These are phyloP conservation scores for Xerus inauris DNA, from an alignment of 2,113 vertebrate species.

Conservation along the genomic window DNA sequence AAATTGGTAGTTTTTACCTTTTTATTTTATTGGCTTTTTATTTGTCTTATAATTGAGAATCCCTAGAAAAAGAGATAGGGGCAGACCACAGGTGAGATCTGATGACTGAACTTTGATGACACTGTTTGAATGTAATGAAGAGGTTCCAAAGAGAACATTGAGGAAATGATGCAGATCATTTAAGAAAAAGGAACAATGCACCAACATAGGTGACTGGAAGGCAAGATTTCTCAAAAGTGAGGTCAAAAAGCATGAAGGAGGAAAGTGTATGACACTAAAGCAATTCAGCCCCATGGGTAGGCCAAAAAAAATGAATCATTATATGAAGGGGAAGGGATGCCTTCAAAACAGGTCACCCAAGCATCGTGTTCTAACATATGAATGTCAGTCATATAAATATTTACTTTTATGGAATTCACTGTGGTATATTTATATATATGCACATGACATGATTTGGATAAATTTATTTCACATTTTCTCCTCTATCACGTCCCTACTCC, in stretches of 20 bases:
- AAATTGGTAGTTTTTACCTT: background rate
- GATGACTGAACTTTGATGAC: background rate
- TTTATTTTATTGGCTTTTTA: background rate
- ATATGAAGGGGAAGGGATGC: background rate
- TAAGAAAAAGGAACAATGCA: background rate
- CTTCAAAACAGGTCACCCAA: background rate
- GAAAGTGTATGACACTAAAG: background rate
- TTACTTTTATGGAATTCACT: background rate
- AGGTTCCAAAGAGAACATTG: no score
- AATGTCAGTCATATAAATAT: background rate
- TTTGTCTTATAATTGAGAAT: background rate
- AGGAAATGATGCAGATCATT: background rate
- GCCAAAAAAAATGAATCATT: slow-evolving; percentile 24
- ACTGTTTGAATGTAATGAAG: no score
- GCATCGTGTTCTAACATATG: background rate
- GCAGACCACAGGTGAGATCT: background rate
- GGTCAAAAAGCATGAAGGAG: background rate
- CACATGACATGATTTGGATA: no score
- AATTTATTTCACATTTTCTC: no score
- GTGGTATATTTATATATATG: no score
- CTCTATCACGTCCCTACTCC: no score
- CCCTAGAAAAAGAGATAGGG: background rate
- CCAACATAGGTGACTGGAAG: background rate
- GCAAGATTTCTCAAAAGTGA: background rate
- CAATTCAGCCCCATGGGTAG: background rate